Base-by-base conservation (phyloP, 2,888 invertebrate species). In the Camptogramma bilineatum region DNA sequence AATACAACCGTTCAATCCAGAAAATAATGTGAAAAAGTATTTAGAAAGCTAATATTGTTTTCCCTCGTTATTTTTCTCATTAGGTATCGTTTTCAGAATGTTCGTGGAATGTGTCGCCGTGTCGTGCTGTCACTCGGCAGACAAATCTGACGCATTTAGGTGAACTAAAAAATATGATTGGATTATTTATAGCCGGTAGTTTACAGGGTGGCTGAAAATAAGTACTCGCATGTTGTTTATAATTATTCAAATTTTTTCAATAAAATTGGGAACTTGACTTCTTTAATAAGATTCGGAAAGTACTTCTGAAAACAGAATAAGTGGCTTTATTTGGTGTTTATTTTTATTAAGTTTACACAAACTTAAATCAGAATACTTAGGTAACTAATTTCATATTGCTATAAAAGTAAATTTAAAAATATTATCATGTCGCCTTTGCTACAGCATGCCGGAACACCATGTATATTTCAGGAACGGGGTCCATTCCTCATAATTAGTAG, bases 141-240 rank as follows among this genome's bases (percentile, higher is more conserved):
- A 73, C 75, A 78, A 73, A 73, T 72, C 67, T 59, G 81, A 84
- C 83, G 71, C 79, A 77, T 83, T 82, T 79, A 82, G 82, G 82
- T 83, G 82, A 83, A 79, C 78, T 77, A 71, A 71, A 83, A 80
- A 79, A 78, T 76, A 79, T 79, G 75, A 82, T 77, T 75, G 67
- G 70, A 60, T 73, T 79, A 79, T 79, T 81, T 74, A 79, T 79
- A 79, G 69, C 62, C 59, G n/a, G 19, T 50, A 4, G 17, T 16
- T 28, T 28, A 58, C 57, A 44, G 51, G 17, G 17, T 51, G 51
- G n/a, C 42, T n/a, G 13, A 31, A 5, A 48, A 34, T 44, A 47
- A 17, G 9, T 39, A 39, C 34, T 3, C 13, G 21, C 10, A 8
- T 19, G 46, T 9, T 10, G 1, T 19, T 19, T 18, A 9, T 17